Conservation (phyloP, 2,888 invertebrate species). For the Drosophila greeni region DNA sequence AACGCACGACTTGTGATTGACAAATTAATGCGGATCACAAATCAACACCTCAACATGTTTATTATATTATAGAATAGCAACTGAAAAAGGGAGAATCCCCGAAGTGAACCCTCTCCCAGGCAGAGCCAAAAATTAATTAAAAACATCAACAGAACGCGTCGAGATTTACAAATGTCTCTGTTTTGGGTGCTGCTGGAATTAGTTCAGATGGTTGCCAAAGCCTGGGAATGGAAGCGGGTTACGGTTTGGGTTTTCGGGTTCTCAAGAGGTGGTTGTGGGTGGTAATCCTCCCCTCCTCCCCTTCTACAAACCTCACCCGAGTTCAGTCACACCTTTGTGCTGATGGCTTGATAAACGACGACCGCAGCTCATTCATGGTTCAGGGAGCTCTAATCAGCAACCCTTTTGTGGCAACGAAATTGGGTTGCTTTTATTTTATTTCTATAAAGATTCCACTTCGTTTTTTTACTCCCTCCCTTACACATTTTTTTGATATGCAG, state of each 20-base stretch:
- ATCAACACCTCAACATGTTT: slow-evolving; percentile 68
- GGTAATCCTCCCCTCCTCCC: slow-evolving; percentile 10
- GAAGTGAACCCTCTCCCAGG: slow-evolving; percentile 21
- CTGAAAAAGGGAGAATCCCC: slow-evolving; percentile 12
- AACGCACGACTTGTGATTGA: slow-evolving; percentile 62
- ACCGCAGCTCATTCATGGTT: slow-evolving; percentile 65
- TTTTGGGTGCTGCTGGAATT: slow-evolving; percentile 50
- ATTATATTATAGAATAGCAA: slow-evolving; percentile 46
- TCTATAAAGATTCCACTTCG: slow-evolving; percentile 10
- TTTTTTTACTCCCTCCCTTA: neutral
- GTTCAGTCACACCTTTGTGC: slow-evolving; percentile 52
- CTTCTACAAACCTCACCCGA: neutral
- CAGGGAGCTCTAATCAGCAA: slow-evolving; percentile 68
- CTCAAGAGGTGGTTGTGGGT: slow-evolving; percentile 34
- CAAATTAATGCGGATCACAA: slow-evolving; percentile 71
- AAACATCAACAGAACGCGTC: slow-evolving; percentile 70
- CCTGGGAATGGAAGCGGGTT: slow-evolving; percentile 32
- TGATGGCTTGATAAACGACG: slow-evolving; percentile 67
- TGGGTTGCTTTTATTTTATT: slow-evolving; percentile 48
- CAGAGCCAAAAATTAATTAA: slow-evolving; percentile 66
- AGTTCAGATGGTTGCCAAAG: slow-evolving; percentile 60
- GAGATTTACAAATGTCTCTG: slow-evolving; percentile 56
- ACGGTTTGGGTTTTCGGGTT: slow-evolving; percentile 35
- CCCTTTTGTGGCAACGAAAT: slow-evolving; percentile 58
- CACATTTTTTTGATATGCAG: slow-evolving; percentile 74